Base-by-base conservation (phyloP, 2,888 invertebrate genomes). In the Eupithecia subumbrata region DNA sequence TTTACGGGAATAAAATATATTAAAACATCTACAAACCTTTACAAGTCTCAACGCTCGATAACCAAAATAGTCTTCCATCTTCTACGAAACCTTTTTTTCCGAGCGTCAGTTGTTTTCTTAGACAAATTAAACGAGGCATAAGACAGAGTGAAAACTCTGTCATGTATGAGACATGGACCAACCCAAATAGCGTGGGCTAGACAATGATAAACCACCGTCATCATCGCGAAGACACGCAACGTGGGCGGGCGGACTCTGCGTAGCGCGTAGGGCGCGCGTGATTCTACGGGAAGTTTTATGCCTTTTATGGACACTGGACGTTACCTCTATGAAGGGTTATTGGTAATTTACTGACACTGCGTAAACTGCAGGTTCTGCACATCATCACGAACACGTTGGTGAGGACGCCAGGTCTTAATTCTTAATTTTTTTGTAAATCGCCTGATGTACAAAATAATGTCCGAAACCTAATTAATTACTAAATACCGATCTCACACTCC, bases 131-230 rank as follows among this genome's bases (percentile, higher is more conserved):
- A 74, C 43, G 18, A 73, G n/a, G 63, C 60, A 25, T 60, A 22
- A 60, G 60, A 60, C 60, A 22, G 60, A 25, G 25, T 25, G 25
- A 60, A 66, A 40, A 14, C 40, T 12, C n/a, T 67, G 66, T n/a
- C 66, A 67, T 67, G 40, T 40, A 71, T 68, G 37, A 69, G 71
- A 78, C 30, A 72, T 37, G 69, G 25, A 34, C 70, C 69, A 66
- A 71, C 52, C 73, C 63, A 78, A 77, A 45, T 56, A 69, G 89
- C 89, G 92, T 90, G 89, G 91, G 91, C 79, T 79, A 79, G 92
- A 93, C 92, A 93, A 89, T 91, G 91, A 91, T 88, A 92, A 90
- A 86, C 93, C 92, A 91, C 82, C 92, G 69, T 56, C 22, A 14
- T 71, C 77, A 73, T 75, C 56, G 37, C 64, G 25, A 52, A 87